Percentiles rank a stretch among this genome's conserved stretches.
Conservation (phyloP, 2,797 vertebrate genomes). For the Sylvia borin region DNA sequence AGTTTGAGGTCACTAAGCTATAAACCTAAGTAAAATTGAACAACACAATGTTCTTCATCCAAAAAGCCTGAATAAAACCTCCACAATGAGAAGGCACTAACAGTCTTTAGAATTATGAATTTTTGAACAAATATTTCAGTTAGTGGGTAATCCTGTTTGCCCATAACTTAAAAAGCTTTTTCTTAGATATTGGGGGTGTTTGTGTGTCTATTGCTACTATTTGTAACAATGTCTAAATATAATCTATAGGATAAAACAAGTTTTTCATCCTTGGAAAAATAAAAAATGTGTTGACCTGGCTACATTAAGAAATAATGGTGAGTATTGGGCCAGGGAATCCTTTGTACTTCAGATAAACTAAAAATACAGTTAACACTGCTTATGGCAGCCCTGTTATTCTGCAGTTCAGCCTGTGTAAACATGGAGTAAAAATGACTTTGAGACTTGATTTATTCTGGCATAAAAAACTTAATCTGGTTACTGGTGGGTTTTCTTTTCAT, state of each 20-base stretch:
- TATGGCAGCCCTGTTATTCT: neutral
- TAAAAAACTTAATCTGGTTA: neutral
- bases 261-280: slow-evolving; percentile 24
- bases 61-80: neutral
- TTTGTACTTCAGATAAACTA: neutral
- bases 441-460: neutral
- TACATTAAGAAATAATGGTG: neutral
- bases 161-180: neutral
- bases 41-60: neutral
- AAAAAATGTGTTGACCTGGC: neutral
- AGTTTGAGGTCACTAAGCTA: neutral
- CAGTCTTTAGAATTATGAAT: neutral
- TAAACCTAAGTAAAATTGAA: neutral
- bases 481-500: neutral
- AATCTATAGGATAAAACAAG: neutral
- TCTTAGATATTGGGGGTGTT: neutral
- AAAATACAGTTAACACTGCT: neutral
- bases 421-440: neutral
- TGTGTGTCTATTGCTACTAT: neutral
- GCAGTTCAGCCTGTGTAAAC: neutral
- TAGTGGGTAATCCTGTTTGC: neutral
- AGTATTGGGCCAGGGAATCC: neutral
- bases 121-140: neutral
- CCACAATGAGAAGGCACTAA: neutral
- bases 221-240: neutral